Conservation (phyloP, 53 echinoderm and acorn worm species). For the Arbacia lixula region DNA sequence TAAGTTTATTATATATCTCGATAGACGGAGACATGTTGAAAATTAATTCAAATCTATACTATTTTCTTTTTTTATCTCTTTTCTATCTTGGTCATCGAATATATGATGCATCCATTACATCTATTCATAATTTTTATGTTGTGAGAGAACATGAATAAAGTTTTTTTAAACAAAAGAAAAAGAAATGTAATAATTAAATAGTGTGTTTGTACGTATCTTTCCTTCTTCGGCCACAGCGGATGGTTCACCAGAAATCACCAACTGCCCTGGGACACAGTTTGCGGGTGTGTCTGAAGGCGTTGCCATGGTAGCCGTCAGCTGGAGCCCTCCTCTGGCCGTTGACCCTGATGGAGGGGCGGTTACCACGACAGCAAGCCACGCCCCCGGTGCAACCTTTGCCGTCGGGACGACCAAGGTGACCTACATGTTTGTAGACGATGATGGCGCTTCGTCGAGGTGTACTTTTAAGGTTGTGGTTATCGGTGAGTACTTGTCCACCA, state of each 20-base stretch:
- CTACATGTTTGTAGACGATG: conserved; percentile 20
- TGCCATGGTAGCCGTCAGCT: not conserved
- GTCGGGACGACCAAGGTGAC: conserved; percentile 25
- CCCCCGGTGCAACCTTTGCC: conserved; percentile 6
- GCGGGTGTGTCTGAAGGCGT: not conserved
- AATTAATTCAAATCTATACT: no score
- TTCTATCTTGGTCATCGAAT: no score
- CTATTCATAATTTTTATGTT: no score
- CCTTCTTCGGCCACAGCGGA: not conserved
- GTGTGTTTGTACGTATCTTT: no score
- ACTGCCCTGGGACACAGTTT: conserved; percentile 20
- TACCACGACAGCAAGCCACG: not conserved
- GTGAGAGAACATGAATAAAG: no score
- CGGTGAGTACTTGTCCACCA: not conserved
- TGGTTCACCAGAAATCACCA: conserved; percentile 30
- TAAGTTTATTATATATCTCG: no score
- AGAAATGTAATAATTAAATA: no score
- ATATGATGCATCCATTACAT: no score
- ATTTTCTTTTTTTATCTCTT: no score
- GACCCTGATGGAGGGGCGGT: conserved; percentile 27
- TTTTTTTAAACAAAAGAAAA: no score
- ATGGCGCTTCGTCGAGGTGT: conserved; percentile 22
- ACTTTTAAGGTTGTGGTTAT: conserved; percentile 10
- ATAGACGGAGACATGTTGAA: no score
- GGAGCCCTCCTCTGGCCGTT: conserved; percentile 10